Evolutionary conservation across 1,140 invertebrate genomes (phyloP).

Genomic region (Nomia melanderi): DNA sequence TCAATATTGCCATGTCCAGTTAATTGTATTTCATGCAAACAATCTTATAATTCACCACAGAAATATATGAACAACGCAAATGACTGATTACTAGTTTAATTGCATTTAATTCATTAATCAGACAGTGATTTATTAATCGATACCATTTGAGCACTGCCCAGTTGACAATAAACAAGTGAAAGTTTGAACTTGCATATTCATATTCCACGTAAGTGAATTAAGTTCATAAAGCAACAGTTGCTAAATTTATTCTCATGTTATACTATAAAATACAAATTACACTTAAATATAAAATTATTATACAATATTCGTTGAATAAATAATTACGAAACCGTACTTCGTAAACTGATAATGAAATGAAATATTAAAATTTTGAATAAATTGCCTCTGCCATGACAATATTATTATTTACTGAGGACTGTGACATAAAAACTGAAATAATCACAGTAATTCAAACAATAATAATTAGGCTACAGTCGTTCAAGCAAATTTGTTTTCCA

Average conservation of each 20-base stretch:
- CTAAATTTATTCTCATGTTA: neutral
- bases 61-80: neutral
- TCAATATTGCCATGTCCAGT: neutral
- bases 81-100: slow-evolving; percentile 6
- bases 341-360: neutral
- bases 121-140: slow-evolving; percentile 18
- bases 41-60: neutral
- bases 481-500: too few relatives aligned
- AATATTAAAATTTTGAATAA: too few relatives aligned
- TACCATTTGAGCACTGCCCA: neutral
- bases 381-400: too few relatives aligned
- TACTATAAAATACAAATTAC: neutral
- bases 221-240: neutral
- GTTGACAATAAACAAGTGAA: neutral
- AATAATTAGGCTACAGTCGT: too few relatives aligned
- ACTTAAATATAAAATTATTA: neutral
- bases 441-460: too few relatives aligned
- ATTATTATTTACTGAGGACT: too few relatives aligned
- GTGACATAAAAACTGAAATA: too few relatives aligned
- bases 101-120: slow-evolving; percentile 11
- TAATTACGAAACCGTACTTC: too few relatives aligned
- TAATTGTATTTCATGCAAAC: neutral
- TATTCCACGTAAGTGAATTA: too few relatives aligned
- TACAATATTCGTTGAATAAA: too few relatives aligned
- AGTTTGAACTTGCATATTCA: neutral